Evolutionary conservation across 2,888 invertebrate species (phyloP), one percentile per base, ranked within the genome.

Genomic region (Scotopteryx bipunctaria): DNA sequence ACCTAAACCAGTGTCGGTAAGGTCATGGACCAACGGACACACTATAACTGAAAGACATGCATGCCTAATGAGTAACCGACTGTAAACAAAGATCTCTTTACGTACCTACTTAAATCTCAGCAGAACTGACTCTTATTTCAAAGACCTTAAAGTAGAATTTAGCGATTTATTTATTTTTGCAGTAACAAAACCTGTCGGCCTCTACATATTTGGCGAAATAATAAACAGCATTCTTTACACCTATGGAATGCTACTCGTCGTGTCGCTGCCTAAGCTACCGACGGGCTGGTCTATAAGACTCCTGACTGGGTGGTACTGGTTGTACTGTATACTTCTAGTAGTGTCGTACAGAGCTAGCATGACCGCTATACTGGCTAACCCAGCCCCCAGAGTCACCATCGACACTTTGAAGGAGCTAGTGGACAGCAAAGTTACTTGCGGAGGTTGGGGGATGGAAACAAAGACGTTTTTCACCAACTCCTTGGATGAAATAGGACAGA

Each of bases 291-390:
- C 96, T 0, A 86, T 97, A 31, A 90, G 96, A 23, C 86, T 96
- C 17, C 86, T 97, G 8, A 96, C 96, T 1, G 96, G 97, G 0
- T 96, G 96, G 94, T 97, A 96, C 82, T 97, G 96, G 96, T 78
- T 96, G 1, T 97, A 96, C 73, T 95, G 95, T 69, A 93, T 96
- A 55, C 86, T 96, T 2, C 91, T 96, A 3, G 94, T 95, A 0
- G 95, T 96, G 0, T 93, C 95, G 0, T 97, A 97, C 74, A 86
- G 94, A 68, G 96, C 96, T 0, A 96, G 96, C 66, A 94, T 97
- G 92, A 96, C 96, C 0, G 96, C 96, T 0, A 95, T 95, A 43
- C 83, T 97, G 36, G 95, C 96, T 0, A 94, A 94, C 76, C 96
- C 96, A 16, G 91, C 93, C 0, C 93, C 94, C 6, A 92, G 96